Percentiles rank a stretch among this genome's conserved stretches.
Evolutionary conservation across 2,888 invertebrate species (phyloP).

Genomic region (Eucriotettix oculatus): DNA sequence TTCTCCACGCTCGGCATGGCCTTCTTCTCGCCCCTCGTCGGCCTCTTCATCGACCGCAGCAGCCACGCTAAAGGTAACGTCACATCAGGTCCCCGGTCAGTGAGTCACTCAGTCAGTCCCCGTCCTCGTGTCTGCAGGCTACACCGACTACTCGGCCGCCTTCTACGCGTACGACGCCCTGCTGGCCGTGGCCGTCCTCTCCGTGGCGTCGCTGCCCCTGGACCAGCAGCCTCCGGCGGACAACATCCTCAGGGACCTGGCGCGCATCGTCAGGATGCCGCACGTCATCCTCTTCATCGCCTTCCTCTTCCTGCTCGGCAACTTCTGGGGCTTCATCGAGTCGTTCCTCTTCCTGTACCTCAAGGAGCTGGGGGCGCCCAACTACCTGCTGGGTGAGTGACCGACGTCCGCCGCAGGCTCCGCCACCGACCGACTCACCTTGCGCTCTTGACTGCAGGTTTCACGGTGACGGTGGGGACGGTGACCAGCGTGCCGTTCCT

Average conservation of each 20-base stretch:
- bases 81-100: too few relatives aligned
- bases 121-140: constrained; percentile 32
- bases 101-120: too few relatives aligned
- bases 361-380: constrained; percentile 67
- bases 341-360: constrained; percentile 75
- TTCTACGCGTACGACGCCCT: constrained; percentile 66
- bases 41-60: constrained; percentile 56
- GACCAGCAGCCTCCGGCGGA: constrained; percentile 63
- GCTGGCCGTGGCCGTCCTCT: constrained; percentile 51
- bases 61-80: constrained; percentile 25
- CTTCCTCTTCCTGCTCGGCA: constrained; percentile 66
- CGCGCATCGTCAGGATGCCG: constrained; percentile 58
- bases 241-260: constrained; percentile 56
- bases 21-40: constrained; percentile 64
- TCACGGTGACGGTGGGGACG: constrained; percentile 72
- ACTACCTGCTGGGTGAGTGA: constrained; percentile 55
- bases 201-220: constrained; percentile 61
- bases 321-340: constrained; percentile 80
- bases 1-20: constrained; percentile 73
- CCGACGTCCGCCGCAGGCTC: too few relatives aligned
- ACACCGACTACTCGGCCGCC: constrained; percentile 76
- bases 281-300: constrained; percentile 66
- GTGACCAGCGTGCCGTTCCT: constrained; percentile 70
- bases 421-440: too few relatives aligned
- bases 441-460: constrained; percentile 31